phyloP scores from a whole-genome alignment of 2,113 vertebrate genomes.

The Ceyx margarethae region DNA sequence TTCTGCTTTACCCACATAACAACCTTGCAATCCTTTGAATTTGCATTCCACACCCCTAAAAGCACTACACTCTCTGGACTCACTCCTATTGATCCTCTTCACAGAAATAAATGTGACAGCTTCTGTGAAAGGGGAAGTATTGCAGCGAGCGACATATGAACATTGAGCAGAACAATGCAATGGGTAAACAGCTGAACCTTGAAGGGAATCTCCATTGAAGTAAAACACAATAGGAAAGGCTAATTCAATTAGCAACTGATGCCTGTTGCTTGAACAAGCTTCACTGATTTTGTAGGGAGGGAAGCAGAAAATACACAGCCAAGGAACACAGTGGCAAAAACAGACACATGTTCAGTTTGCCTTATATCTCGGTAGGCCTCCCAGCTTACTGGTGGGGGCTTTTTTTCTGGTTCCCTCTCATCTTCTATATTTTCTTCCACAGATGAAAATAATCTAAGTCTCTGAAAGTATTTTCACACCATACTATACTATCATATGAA shows the following conservation, averaged over 20 bases:
- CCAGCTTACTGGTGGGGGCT: not conserved
- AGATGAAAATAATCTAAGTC: not conserved
- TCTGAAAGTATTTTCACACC: constrained; percentile 1
- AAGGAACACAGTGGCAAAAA: not conserved
- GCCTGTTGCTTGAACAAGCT: constrained; percentile 63
- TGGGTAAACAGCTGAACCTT: constrained; percentile 55
- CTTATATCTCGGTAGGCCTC: not conserved
- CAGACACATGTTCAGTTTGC: not conserved
- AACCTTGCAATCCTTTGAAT: constrained; percentile 16
- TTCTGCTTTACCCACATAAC: not conserved
- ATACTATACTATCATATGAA: not conserved
- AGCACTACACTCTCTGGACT: constrained; percentile 10
- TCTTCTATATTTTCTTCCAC: not conserved
- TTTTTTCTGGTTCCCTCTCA: not conserved
- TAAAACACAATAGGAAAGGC: constrained; percentile 58
- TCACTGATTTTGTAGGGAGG: not conserved
- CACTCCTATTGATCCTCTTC: constrained; percentile 55
- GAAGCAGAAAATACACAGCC: not conserved
- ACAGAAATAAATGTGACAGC: constrained; percentile 63
- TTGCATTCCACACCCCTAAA: constrained; percentile 1
- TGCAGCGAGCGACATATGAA: not conserved
- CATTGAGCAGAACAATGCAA: constrained; percentile 54
- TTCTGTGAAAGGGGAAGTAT: constrained; percentile 42
- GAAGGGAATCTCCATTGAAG: constrained; percentile 66
- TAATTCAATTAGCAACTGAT: constrained; percentile 74